A percentile compares a stretch with the other conserved stretches of the same genome.
Evolutionary conservation across 30 jellyfish, hydroid and myxozoan species (phyloP).

Genomic region (Pelagia noctiluca): DNA sequence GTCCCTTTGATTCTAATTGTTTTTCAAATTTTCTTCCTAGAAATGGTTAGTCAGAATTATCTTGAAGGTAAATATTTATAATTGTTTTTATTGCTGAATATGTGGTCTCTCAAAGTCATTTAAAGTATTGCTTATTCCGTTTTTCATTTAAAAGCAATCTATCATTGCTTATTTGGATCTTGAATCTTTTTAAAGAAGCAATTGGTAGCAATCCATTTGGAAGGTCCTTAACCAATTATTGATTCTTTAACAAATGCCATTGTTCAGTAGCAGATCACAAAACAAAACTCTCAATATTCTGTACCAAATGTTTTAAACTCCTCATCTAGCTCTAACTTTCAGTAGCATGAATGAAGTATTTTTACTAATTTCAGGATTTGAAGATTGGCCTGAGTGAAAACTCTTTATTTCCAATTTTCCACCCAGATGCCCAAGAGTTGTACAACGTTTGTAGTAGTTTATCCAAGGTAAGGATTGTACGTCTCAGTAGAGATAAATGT

Average conservation of each 20-base stretch:
- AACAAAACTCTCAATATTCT: too few species aligned
- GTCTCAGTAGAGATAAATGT: too few species aligned
- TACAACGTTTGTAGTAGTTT: constrained; percentile 87
- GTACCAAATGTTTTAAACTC: too few species aligned
- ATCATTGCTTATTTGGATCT: too few species aligned
- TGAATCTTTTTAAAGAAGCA: too few species aligned
- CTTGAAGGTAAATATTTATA: constrained; percentile 33
- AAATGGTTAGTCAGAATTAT: constrained; percentile 69
- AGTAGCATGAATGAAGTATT: background rate
- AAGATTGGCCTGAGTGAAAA: constrained; percentile 86
- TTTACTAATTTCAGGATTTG: constrained; percentile 68
- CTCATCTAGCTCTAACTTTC: background rate
- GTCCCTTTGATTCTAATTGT: background rate
- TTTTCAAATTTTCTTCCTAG: constrained; percentile 21
- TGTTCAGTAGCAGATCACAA: too few species aligned
- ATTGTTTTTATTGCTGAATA: background rate
- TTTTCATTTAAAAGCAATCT: too few species aligned
- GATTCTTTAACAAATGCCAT: too few species aligned
- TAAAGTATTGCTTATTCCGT: too few species aligned
- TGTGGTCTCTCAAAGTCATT: too few species aligned
- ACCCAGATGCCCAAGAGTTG: constrained; percentile 92
- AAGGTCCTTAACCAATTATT: too few species aligned
- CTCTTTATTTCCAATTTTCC: constrained; percentile 77
- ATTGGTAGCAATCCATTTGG: too few species aligned
- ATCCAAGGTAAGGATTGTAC: constrained; percentile 86